phyloP scores from a whole-genome alignment of 2,888 invertebrate species.

The Synanthedon tipuliformis region DNA sequence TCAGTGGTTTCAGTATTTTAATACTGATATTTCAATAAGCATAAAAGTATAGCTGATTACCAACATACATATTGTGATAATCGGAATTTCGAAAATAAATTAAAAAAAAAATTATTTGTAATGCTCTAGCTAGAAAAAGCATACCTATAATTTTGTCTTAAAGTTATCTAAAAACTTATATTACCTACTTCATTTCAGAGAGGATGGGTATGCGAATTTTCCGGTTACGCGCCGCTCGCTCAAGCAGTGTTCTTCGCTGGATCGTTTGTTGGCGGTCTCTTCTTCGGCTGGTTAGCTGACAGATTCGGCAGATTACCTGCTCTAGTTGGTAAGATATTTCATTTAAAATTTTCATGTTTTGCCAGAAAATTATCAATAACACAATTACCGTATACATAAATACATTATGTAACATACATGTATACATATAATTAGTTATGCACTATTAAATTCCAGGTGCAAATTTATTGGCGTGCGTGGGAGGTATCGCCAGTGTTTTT shows the following conservation, averaged over 20 bases:
- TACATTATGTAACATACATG: too few relatives aligned
- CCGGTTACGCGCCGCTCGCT: constrained; percentile 41
- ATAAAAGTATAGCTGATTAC: too few relatives aligned
- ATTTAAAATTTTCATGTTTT: too few relatives aligned
- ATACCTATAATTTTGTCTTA: neutral
- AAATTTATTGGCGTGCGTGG: constrained; percentile 76
- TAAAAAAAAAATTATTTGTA: too few relatives aligned
- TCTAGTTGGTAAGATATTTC: constrained; percentile 41
- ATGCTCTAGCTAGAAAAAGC: too few relatives aligned
- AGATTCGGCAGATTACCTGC: constrained; percentile 54
- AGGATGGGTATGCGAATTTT: constrained; percentile 53
- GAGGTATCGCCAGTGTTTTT: constrained; percentile 78
- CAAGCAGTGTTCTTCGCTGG: constrained; percentile 55
- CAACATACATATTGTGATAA: neutral
- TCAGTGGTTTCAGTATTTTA: too few relatives aligned
- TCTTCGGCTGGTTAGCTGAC: constrained; percentile 58
- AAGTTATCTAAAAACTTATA: neutral
- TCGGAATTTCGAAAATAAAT: constrained; percentile 3
- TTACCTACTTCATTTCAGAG: constrained; percentile 27
- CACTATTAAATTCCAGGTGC: constrained; percentile 50
- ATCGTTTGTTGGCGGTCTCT: constrained; percentile 44
- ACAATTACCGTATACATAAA: too few relatives aligned
- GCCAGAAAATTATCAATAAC: too few relatives aligned
- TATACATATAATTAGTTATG: too few relatives aligned
- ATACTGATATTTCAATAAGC: too few relatives aligned